Conservation (phyloP, 2,888 invertebrate genomes). For the Neoscelio sp. region DNA sequence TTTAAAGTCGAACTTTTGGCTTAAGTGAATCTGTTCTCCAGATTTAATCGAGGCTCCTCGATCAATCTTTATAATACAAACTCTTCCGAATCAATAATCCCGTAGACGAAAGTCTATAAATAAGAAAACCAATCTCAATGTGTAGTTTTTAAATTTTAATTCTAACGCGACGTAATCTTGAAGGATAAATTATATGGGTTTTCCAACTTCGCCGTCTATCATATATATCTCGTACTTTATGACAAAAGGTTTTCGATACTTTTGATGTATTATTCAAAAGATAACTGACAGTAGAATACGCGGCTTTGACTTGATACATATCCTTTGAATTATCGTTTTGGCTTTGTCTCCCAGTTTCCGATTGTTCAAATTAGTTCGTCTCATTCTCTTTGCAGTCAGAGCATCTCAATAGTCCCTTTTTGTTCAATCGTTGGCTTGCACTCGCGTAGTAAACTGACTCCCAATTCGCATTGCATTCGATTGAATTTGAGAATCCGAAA, state of each 20-base stretch:
- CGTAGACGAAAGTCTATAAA: constrained; percentile 10
- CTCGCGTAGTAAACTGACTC: not conserved
- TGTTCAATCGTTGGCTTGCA: not conserved
- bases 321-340: constrained; percentile 66
- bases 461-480: constrained; percentile 33
- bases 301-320: constrained; percentile 62
- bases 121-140: constrained; percentile 5
- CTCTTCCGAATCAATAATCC: constrained; percentile 32
- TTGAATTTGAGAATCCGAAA: constrained; percentile 51
- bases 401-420: constrained; percentile 50
- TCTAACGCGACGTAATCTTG: constrained; percentile 25
- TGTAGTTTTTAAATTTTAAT: constrained; percentile 34
- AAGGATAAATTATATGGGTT: constrained; percentile 34
- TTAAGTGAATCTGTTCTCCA: constrained; percentile 10
- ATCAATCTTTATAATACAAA: not conserved
- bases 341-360: constrained; percentile 61
- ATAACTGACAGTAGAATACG: constrained; percentile 63
- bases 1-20: constrained; percentile 35
- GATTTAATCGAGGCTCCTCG: not conserved
- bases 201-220: constrained; percentile 52
- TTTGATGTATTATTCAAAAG: constrained; percentile 66
- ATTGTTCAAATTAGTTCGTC: constrained; percentile 64
- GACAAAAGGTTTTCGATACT: constrained; percentile 65
- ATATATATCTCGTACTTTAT: constrained; percentile 41
- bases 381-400: constrained; percentile 38